Evolutionary conservation across 2,888 invertebrate species (phyloP).

Genomic region (Subacronicta megacephala): DNA sequence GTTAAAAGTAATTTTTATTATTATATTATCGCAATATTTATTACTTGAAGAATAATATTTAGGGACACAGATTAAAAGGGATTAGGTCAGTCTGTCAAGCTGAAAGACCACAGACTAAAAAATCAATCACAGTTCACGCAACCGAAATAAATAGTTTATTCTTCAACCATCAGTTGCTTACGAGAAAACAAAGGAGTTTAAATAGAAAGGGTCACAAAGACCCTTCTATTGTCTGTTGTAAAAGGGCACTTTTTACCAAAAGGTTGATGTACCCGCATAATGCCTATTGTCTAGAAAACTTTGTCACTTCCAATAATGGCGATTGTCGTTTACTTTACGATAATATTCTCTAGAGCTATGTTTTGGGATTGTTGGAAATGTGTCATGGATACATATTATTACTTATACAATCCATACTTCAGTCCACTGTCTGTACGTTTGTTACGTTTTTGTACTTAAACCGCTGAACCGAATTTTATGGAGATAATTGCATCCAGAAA

Average conservation of each 20-base stretch:
- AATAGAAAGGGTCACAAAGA: slow-evolving; percentile 55
- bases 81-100: slow-evolving; percentile 2
- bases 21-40: too few species aligned
- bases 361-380: slow-evolving; percentile 35
- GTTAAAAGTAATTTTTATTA: too few species aligned
- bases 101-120: slow-evolving; percentile 3
- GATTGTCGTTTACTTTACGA: slow-evolving; percentile 36
- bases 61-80: too few species aligned
- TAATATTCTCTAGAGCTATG: slow-evolving; percentile 20
- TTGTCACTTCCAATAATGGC: slow-evolving; percentile 42
- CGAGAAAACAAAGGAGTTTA: slow-evolving; percentile 54
- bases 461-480: too few species aligned
- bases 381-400: slow-evolving; percentile 29
- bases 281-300: slow-evolving; percentile 61
- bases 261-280: slow-evolving; percentile 64
- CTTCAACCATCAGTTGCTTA: slow-evolving; percentile 31
- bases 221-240: slow-evolving; percentile 48
- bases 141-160: slow-evolving; percentile 37
- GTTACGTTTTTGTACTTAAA: too few species aligned
- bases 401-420: too few species aligned
- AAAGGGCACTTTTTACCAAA: slow-evolving; percentile 61
- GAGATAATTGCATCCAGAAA: too few species aligned
- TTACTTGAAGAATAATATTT: too few species aligned
- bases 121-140: slow-evolving; percentile 24
- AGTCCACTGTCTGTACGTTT: too few species aligned